Evolutionary conservation across 1,140 invertebrate genomes (phyloP), one percentile per base, ranked within the genome.

Genomic region (Pomacea maculata): DNA sequence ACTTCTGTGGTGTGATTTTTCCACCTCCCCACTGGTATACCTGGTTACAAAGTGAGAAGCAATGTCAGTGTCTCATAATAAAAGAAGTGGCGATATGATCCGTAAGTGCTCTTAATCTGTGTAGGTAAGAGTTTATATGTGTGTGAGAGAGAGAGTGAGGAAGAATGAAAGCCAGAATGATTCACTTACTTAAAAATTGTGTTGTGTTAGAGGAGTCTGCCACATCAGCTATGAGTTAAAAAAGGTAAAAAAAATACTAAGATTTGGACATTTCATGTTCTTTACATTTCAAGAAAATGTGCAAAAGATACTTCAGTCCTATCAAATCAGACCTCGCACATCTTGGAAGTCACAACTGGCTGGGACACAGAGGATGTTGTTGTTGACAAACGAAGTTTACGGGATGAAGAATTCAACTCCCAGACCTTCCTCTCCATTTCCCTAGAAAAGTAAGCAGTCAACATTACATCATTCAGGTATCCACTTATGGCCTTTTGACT

Each of bases 21-120:
- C 91, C 91, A 57, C 91, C 91, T 63, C 91, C 91, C 91, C 91
- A 92, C 65, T 87, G 85, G 79, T 89, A 90, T 19, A 90, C 88
- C 89, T 91, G 82, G 4, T 54, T 34, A 70, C 12, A 80, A 63
- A 68, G 73, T 19, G 72, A 65, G n/a, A 65, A 65, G n/a, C 17
- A 65, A n/a, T 19, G 29, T 15, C 21, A 70, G 21, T 12, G 29
- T 15, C n/a, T 12, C 21, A 70, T 12, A 70, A 8, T 57, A 6
- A 21, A 74, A 78, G 21, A 25, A 14, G 55, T 7, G 34, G 17
- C 0, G 25, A 34, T 6, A 63, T 65, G 25, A 34, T 65, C 12
- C 11, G 68, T 21, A 45, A 1, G 68, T 70, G 68, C 11, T 45
- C 34, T 45, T 45, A 1, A 45, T 45, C 34, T 2, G 6, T 45